phyloP scores from a whole-genome alignment of 2,888 invertebrate genomes.

The Loripinus fragilis region DNA sequence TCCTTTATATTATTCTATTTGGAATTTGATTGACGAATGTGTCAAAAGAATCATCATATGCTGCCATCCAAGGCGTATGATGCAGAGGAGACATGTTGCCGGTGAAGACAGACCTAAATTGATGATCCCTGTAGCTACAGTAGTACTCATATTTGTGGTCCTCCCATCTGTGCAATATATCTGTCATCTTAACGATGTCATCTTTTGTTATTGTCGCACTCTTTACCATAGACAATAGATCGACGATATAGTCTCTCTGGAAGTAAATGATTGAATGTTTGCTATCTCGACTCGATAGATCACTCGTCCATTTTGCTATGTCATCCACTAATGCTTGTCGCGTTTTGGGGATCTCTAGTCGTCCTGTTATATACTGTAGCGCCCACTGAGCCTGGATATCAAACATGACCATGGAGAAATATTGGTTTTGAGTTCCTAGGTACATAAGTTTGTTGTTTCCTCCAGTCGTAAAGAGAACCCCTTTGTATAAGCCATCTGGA shows the following conservation, averaged over 20 bases:
- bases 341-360: background rate
- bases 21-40: conserved; percentile 43
- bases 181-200: conserved; percentile 6
- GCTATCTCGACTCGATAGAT: conserved; percentile 3
- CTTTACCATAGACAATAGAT: conserved; percentile 30
- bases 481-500: background rate
- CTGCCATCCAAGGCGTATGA: conserved; percentile 35
- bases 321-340: background rate
- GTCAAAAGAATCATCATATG: conserved; percentile 56
- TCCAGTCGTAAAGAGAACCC: background rate
- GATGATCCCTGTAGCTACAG: conserved; percentile 42
- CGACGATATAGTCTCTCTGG: conserved; percentile 44
- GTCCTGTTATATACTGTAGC: background rate
- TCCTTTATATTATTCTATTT: background rate
- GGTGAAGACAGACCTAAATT: conserved; percentile 37
- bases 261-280: conserved; percentile 43
- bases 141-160: conserved; percentile 37
- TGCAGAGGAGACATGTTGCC: conserved; percentile 25
- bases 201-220: conserved; percentile 11
- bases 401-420: background rate
- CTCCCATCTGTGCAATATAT: conserved; percentile 37
- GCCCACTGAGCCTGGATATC: background rate
- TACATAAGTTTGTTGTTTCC: background rate
- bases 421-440: background rate
- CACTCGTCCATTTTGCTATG: conserved; percentile 6